Percentiles rank a stretch among this genome's conserved stretches.
Evolutionary conservation across 2,888 invertebrate species (phyloP).

Genomic region (Chrysotoxum bicinctum): DNA sequence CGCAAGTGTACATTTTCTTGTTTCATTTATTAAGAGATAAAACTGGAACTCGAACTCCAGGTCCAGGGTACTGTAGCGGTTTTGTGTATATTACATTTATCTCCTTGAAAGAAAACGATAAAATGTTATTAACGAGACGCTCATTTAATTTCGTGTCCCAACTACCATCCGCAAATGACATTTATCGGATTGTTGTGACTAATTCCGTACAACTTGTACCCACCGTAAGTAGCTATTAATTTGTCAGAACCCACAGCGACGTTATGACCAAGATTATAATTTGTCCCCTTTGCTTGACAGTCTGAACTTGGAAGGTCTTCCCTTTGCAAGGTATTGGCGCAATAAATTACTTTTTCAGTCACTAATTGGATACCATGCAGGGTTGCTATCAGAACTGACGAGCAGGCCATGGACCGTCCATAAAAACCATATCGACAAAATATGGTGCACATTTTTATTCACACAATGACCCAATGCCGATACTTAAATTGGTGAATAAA

Average conservation of each 20-base stretch:
- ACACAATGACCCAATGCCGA: conserved; percentile 66
- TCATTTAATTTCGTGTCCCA: conserved; percentile 58
- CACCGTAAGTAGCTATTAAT: conserved; percentile 70
- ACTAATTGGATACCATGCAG: conserved; percentile 61
- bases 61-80: background rate
- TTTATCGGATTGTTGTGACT: conserved; percentile 72
- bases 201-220: conserved; percentile 62
- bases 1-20: background rate
- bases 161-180: conserved; percentile 42
- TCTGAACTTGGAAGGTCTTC: conserved; percentile 15
- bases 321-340: conserved; percentile 30
- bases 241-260: conserved; percentile 58
- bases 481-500: conserved; percentile 64
- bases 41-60: background rate
- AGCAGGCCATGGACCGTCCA: conserved; percentile 6
- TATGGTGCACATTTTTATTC: conserved; percentile 59
- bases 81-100: background rate
- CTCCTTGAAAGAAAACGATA: conserved; percentile 46
- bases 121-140: conserved; percentile 69
- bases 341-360: conserved; percentile 56
- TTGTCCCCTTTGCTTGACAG: conserved; percentile 21
- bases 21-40: conserved; percentile 10
- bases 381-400: conserved; percentile 38
- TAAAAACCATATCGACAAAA: conserved; percentile 51
- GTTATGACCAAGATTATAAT: conserved; percentile 53